Evolutionary conservation across 2,113 vertebrate genomes (phyloP).

Genomic region (Tragelaphus imberbis): DNA sequence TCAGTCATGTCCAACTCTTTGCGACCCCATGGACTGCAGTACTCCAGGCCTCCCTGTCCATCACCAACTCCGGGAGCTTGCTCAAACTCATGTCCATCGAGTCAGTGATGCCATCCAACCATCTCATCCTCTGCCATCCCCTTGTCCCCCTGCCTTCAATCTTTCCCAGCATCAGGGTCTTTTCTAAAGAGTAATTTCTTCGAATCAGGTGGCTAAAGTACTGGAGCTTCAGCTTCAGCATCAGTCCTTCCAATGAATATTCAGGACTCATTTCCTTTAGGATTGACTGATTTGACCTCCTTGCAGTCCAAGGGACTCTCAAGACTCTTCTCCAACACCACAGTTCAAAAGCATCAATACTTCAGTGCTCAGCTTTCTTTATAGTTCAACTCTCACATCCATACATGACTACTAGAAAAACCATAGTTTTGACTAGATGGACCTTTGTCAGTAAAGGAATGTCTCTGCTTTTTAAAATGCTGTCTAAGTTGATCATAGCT

Average conservation of each 20-base stretch:
- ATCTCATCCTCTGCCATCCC: neutral
- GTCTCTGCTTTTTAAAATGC: neutral
- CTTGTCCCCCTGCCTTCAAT: neutral
- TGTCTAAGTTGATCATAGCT: neutral
- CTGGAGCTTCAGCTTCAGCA: neutral
- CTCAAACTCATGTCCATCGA: neutral
- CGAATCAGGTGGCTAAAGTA: neutral
- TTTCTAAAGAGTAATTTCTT: neutral
- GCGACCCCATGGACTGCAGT: neutral
- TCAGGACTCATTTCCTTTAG: neutral
- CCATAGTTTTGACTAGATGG: neutral
- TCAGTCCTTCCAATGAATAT: neutral
- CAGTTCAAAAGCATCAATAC: neutral
- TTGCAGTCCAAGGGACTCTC: neutral
- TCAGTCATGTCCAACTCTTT: neutral
- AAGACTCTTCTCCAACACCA: neutral
- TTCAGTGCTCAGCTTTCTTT: neutral
- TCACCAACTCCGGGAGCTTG: neutral
- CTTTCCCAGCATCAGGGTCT: neutral
- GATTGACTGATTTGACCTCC: neutral
- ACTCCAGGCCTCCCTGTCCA: neutral
- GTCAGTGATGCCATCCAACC: neutral
- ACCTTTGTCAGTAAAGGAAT: neutral
- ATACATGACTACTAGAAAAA: neutral
- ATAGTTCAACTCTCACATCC: neutral